Base-by-base conservation (phyloP, 2,888 invertebrate genomes). In the Drosophila leonis region DNA sequence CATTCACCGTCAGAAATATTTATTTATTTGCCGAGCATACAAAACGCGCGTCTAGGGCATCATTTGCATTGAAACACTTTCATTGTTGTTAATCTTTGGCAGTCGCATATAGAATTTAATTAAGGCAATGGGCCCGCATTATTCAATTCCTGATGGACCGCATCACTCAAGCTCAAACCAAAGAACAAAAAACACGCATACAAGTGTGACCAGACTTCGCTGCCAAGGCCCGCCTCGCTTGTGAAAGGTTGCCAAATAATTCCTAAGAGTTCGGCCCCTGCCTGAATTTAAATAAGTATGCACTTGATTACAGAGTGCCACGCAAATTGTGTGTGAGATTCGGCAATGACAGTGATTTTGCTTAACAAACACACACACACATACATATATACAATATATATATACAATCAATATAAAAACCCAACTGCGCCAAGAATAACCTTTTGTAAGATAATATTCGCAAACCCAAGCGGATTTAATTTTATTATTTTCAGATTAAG, bases 21-120 rank as follows among this genome's bases (percentile, higher is more conserved):
- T 90, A 87, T 90, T 86, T 90, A 90, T 90, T 86, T 85, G 82
- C 65, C 44, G 15, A 67, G 63, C 66, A 71, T 67, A 70, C 80
- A 69, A 71, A 74, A 80, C 24, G 67, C 54, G 52, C 71, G 75
- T 78, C 83, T 13, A 8, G 88, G 90, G 90, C 75, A 74, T 82
- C 82, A 90, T 86, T 90, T 84, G 72, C 88, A 90, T 82, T 80
- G 66, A 84, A 78, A 78, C 82, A 87, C 85, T 90, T 88, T 67
- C 80, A 87, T 87, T 88, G 89, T 83, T 86, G 71, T 81, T 84
- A 86, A 88, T 84, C 87, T 87, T 70, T 61, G 48, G 52, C 72
- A 65, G 56, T 61, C 73, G 83, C 87, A 87, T 69, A 70, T 77
- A 77, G 78, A 84, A 89, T 84, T 84, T 84, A 89, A 84, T 84